A percentile compares a stretch with the other conserved stretches of the same genome.
Conservation (phyloP, 2,888 invertebrate genomes). For the Drosophila suboccidentalis region DNA sequence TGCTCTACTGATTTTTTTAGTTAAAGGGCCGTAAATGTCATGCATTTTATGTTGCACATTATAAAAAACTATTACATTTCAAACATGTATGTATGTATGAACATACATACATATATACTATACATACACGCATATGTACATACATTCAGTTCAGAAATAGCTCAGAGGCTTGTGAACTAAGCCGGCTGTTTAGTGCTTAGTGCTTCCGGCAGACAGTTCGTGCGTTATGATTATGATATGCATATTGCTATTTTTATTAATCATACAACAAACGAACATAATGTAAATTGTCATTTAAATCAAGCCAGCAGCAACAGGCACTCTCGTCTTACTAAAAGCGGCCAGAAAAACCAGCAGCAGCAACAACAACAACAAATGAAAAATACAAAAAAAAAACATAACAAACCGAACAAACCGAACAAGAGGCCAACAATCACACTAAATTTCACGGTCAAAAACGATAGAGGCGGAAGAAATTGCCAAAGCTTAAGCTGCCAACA, state of each 20-base stretch:
- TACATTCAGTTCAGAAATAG: conserved; percentile 22
- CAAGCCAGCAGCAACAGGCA: conserved; percentile 36
- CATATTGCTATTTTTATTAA: conserved; percentile 58
- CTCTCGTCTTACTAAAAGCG: conserved; percentile 36
- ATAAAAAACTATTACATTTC: conserved; percentile 23
- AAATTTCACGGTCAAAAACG: conserved; percentile 73
- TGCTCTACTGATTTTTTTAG: conserved; percentile 1
- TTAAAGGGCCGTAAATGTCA: conserved; percentile 57
- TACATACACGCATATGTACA: background rate
- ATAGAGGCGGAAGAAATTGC: conserved; percentile 77
- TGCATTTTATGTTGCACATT: conserved; percentile 29
- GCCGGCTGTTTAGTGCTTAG: conserved; percentile 38
- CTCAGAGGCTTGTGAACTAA: conserved; percentile 48
- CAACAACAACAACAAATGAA: conserved; percentile 19
- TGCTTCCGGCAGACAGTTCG: conserved; percentile 68
- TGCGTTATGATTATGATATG: conserved; percentile 65
- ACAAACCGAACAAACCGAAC: conserved; percentile 44
- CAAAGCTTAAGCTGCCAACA: conserved; percentile 48
- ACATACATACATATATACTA: background rate
- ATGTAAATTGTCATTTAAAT: conserved; percentile 76
- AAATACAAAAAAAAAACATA: conserved; percentile 15
- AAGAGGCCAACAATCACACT: conserved; percentile 54
- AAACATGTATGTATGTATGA: conserved; percentile 12
- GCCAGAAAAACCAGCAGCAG: conserved; percentile 34
- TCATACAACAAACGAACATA: conserved; percentile 49